Percentiles rank a stretch among this genome's conserved stretches.
Conservation (phyloP, 2,113 vertebrate genomes). For the Gopherus evgoodei region DNA sequence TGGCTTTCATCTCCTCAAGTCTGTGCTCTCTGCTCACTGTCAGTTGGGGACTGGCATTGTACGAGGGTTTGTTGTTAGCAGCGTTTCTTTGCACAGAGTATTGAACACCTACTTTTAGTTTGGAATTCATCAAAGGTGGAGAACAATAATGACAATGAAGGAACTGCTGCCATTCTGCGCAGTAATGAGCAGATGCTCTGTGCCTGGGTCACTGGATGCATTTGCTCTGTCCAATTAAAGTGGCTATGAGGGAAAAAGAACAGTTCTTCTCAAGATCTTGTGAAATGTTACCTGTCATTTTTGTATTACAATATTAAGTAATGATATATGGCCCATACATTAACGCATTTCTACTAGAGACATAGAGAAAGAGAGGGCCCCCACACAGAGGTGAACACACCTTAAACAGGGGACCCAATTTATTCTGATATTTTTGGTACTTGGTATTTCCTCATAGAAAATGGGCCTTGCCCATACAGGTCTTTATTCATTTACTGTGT, state of each 20-base stretch:
- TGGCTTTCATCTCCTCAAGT: slow-evolving; percentile 42
- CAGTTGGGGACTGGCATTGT: background rate
- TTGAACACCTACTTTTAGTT: slow-evolving; percentile 25
- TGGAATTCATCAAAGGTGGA: slow-evolving; percentile 37
- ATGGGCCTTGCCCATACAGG: accelerated
- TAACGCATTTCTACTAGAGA: background rate
- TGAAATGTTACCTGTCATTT: background rate
- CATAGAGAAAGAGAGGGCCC: background rate
- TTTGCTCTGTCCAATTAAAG: slow-evolving; percentile 10
- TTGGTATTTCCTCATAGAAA: accelerated
- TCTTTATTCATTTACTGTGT: background rate
- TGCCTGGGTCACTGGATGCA: slow-evolving; percentile 4
- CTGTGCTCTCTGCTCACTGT: background rate
- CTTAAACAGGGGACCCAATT: background rate
- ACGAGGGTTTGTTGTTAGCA: slow-evolving; percentile 1
- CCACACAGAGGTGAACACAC: background rate
- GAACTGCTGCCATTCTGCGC: slow-evolving; percentile 1
- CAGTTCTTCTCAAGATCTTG: background rate
- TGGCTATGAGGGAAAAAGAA: background rate
- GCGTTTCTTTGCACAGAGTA: background rate
- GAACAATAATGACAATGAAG: slow-evolving; percentile 24
- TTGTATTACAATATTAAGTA: background rate
- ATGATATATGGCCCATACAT: background rate
- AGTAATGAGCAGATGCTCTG: slow-evolving; percentile 39
- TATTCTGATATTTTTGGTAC: background rate